These are phyloP conservation scores for Phaedon cochleariae DNA, from an alignment of 2,888 invertebrate species.

Conservation along the genomic window DNA sequence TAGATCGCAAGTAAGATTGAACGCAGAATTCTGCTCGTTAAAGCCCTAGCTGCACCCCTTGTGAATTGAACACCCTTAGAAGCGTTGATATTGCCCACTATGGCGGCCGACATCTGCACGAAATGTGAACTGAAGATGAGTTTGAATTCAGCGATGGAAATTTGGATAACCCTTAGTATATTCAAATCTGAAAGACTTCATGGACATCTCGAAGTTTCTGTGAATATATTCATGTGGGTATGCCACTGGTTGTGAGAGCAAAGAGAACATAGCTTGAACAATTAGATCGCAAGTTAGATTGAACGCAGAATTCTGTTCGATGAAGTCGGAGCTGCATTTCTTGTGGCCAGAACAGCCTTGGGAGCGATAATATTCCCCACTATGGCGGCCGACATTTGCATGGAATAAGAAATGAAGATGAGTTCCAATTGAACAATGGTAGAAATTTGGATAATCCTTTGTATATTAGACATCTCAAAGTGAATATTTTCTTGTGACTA, in stretches of 20 bases:
- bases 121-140: too few relatives aligned
- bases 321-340: conserved; percentile 54
- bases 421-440: conserved; percentile 64
- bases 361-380: conserved; percentile 62
- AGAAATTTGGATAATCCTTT: too few relatives aligned
- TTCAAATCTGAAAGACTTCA: too few relatives aligned
- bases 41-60: conserved; percentile 52
- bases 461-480: too few relatives aligned
- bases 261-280: conserved; percentile 55
- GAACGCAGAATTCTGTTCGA: conserved; percentile 62
- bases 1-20: conserved; percentile 63
- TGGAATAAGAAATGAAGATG: too few relatives aligned
- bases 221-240: too few relatives aligned
- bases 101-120: conserved; percentile 61
- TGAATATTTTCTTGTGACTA: too few relatives aligned
- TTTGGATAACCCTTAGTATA: too few relatives aligned
- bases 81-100: conserved; percentile 61
- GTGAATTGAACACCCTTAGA: conserved; percentile 57
- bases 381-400: conserved; percentile 61
- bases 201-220: too few relatives aligned
- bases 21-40: conserved; percentile 62
- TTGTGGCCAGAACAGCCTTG: conserved; percentile 56
- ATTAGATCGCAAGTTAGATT: conserved; percentile 63
- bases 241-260: too few relatives aligned
- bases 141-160: conserved; percentile 63